A percentile compares a stretch with the other conserved stretches of the same genome.
These are phyloP conservation scores for Rhaphigaster nebulosa DNA, from an alignment of 2,888 invertebrate species.

Conservation along the genomic window DNA sequence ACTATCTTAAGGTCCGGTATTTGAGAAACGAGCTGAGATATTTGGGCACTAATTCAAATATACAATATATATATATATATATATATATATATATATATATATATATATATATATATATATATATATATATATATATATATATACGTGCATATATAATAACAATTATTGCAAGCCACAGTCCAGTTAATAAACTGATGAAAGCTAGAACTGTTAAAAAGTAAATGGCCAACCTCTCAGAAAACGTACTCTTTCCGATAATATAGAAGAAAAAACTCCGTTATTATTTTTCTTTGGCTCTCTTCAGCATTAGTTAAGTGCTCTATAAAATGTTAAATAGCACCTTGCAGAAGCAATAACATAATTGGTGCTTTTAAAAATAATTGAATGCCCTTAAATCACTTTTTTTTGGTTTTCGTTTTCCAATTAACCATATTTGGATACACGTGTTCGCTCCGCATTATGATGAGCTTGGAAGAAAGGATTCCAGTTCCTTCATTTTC, in stretches of 20 bases:
- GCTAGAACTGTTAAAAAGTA: not conserved
- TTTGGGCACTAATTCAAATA: not conserved
- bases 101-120: no score
- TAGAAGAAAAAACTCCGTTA: not conserved
- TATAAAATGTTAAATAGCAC: not conserved
- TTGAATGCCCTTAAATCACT: not conserved
- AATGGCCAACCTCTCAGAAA: not conserved
- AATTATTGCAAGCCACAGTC: no score
- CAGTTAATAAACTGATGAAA: not conserved
- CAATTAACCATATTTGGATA: conserved; percentile 35
- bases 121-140: no score
- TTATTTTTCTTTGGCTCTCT: not conserved
- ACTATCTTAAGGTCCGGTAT: not conserved
- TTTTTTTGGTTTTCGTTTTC: conserved; percentile 6
- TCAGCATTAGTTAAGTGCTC: not conserved
- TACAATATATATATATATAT: no score
- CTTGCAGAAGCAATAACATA: not conserved
- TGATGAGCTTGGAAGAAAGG: not conserved
- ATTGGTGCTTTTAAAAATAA: conserved; percentile 22
- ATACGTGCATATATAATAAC: no score
- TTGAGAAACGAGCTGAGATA: not conserved
- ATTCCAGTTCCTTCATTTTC: conserved; percentile 10
- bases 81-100: no score
- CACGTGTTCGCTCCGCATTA: not conserved
- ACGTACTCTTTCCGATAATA: not conserved